Conservation (phyloP, 1,140 invertebrate genomes). For the Drosophila subobscura region DNA sequence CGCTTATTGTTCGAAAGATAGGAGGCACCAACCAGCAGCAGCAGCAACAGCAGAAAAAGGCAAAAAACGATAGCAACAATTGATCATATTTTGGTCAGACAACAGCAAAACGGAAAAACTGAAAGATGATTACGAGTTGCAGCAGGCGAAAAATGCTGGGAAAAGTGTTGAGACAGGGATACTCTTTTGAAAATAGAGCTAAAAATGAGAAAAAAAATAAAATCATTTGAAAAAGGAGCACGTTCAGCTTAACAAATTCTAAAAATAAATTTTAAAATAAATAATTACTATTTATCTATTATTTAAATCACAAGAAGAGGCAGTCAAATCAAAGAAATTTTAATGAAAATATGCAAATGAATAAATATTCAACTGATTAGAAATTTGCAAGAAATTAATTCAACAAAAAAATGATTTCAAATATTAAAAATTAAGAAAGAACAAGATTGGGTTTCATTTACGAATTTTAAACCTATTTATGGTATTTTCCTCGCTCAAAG, state of each 20-base stretch:
- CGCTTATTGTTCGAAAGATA: conserved; percentile 52
- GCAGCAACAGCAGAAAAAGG: conserved; percentile 1
- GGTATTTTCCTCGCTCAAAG: too few relatives aligned
- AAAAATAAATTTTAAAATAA: background rate
- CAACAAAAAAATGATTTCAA: too few relatives aligned
- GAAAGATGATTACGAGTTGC: conserved; percentile 34
- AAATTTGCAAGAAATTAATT: too few relatives aligned
- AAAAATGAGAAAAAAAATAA: background rate
- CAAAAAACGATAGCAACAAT: conserved; percentile 46
- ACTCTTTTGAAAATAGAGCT: conserved; percentile 7
- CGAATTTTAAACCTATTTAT: too few relatives aligned
- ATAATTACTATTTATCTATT: too few relatives aligned
- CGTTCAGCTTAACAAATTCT: too few relatives aligned
- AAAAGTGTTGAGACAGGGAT: conserved; percentile 8
- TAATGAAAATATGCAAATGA: background rate
- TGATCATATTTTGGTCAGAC: conserved; percentile 64
- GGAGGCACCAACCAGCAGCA: conserved; percentile 23
- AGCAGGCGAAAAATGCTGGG: conserved; percentile 10
- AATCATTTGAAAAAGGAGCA: background rate
- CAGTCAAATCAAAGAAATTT: too few relatives aligned
- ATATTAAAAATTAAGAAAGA: too few relatives aligned
- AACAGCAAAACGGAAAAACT: conserved; percentile 25
- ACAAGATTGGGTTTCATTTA: too few relatives aligned
- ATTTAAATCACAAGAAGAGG: too few relatives aligned
- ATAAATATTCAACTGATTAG: too few relatives aligned